Conservation (phyloP, 2,113 vertebrate species). For the Saccopteryx bilineata region DNA sequence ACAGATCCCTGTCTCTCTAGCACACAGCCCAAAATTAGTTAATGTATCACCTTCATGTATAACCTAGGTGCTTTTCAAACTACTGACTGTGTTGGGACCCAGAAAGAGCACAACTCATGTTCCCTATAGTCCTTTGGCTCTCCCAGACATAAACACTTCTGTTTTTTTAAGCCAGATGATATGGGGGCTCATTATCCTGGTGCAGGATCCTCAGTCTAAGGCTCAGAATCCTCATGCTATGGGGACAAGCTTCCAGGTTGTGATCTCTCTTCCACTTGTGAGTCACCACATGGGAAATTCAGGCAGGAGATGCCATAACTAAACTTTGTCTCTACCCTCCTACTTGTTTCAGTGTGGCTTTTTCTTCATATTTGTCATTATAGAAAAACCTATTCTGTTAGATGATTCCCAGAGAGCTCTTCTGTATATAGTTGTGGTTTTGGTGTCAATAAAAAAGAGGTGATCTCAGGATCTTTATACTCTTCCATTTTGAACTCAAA, state of each 20-base stretch:
- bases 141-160: background rate
- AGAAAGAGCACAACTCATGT: background rate
- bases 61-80: background rate
- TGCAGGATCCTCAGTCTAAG: background rate
- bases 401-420: too few species aligned
- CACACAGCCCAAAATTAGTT: background rate
- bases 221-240: background rate
- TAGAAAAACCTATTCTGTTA: background rate
- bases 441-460: background rate
- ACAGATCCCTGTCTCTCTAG: too few species aligned
- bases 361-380: background rate
- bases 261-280: background rate
- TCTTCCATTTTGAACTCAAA: background rate
- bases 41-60: background rate
- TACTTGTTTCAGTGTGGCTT: background rate
- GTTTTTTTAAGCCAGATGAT: background rate
- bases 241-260: background rate
- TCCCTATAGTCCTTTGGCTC: background rate
- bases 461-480: background rate
- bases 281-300: background rate
- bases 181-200: background rate
- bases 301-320: background rate
- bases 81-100: background rate
- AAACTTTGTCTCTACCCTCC: background rate
- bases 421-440: background rate